Evolutionary conservation across 2,113 vertebrate genomes (phyloP), one percentile per base, ranked within the genome.

Genomic region (Ictalurus punctatus): DNA sequence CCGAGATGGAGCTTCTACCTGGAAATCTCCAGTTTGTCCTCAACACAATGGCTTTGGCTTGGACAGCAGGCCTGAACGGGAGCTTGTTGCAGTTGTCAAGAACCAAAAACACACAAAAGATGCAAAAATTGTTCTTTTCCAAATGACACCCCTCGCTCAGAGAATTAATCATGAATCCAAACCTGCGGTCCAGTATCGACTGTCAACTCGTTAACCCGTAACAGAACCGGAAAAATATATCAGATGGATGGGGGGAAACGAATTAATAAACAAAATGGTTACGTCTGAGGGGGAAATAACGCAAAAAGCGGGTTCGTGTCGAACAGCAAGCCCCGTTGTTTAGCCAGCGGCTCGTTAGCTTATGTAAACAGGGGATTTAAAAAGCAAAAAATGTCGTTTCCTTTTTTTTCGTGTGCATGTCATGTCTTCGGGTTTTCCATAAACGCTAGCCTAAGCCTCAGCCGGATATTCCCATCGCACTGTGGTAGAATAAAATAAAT

Each of bases 321-420:
- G 71, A 69, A 86, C 23, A 21, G 19, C 12, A n/a, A 16, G 34
- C 81, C 78, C 71, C 17, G 71, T 87, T 82, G 90, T 92, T 88
- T 86, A 89, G 91, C 92, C 92, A 91, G 89, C 89, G 92, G 92
- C 40, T 91, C 88, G 89, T 89, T 81, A 87, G 86, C 87, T 90
- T 87, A 91, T 83, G 89, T 84, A 92, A 88, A 91, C 90, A 92
- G 78, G 85, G 76, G 83, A 54, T 91, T 93, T 91, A 92, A 90
- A 92, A 90, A 93, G 92, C 87, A 90, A 90, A 90, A 86, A 92
- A 89, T 90, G 92, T 89, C 92, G 93, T 94, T 94, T 94, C 91
- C 92, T 94, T 92, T 92, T 95, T 89, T 94, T 94, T 89, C 93
- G 92, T 91, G 94, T 92, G 92, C 94, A 94, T 94, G 92, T 94